Evolutionary conservation across 2,797 vertebrate species (phyloP).

Genomic region (Sus cebifrons): DNA sequence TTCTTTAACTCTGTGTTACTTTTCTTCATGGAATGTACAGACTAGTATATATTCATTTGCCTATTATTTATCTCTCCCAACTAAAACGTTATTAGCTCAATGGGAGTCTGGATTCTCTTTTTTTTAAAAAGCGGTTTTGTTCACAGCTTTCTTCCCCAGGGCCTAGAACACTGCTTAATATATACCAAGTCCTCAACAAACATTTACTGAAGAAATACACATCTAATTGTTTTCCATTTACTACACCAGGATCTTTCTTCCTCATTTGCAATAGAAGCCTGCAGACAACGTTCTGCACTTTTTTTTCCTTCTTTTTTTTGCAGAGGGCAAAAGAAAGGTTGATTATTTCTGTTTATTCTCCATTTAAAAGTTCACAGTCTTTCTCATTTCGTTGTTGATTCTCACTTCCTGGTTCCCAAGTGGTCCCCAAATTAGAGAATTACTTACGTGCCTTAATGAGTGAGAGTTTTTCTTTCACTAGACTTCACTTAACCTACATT

Average conservation of each 20-base stretch:
- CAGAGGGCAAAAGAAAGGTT: neutral
- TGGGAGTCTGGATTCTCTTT: neutral
- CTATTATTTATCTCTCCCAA: neutral
- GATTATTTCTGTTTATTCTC: neutral
- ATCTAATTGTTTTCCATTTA: neutral
- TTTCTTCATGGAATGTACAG: neutral
- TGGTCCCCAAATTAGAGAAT: neutral
- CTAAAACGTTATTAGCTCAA: neutral
- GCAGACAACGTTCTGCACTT: neutral
- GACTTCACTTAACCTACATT: neutral
- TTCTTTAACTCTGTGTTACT: neutral
- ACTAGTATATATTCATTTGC: neutral
- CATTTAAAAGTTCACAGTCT: neutral
- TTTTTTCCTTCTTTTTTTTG: too few species aligned
- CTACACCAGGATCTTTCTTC: neutral
- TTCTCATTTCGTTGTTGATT: neutral
- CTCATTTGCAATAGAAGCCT: neutral
- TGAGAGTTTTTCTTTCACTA: neutral
- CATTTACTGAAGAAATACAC: neutral
- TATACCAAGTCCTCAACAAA: neutral
- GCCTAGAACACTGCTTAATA: neutral
- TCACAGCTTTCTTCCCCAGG: neutral
- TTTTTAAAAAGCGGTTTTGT: neutral
- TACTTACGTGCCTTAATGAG: neutral
- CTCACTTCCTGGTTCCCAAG: neutral